phyloP scores from a whole-genome alignment of 2,113 vertebrate species.

The Manacus vitellinus region DNA sequence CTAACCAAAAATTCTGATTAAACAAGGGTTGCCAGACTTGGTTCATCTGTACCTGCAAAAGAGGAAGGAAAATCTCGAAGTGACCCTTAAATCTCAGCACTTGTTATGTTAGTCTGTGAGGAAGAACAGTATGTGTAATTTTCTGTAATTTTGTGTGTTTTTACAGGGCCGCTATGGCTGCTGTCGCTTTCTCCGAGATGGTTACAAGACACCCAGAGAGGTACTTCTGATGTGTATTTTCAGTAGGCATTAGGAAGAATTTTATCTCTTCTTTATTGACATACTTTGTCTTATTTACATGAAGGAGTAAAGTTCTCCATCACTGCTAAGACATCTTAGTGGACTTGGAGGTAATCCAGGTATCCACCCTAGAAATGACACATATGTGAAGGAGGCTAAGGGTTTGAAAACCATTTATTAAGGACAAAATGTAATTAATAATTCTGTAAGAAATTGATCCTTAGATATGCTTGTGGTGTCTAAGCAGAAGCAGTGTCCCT shows the following conservation, averaged over 20 bases:
- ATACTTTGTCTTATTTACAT: not conserved
- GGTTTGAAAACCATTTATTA: not conserved
- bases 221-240: conserved; percentile 71
- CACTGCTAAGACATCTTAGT: not conserved
- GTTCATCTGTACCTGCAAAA: not conserved
- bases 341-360: not conserved
- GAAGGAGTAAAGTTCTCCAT: not conserved
- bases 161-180: conserved; percentile 94
- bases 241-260: not conserved
- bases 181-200: conserved; percentile 95
- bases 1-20: not conserved
- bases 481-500: not conserved
- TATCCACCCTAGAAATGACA: not conserved
- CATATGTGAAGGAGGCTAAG: not conserved
- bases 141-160: not conserved
- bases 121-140: not conserved
- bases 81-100: not conserved
- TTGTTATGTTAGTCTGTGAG: not conserved
- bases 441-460: not conserved
- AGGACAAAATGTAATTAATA: not conserved
- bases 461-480: not conserved
- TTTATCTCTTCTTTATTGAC: not conserved
- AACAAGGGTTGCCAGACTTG: not conserved
- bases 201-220: conserved; percentile 96
- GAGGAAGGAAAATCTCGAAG: not conserved